Evolutionary conservation across 2,113 vertebrate genomes (phyloP).

Genomic region (Neogale vison): DNA sequence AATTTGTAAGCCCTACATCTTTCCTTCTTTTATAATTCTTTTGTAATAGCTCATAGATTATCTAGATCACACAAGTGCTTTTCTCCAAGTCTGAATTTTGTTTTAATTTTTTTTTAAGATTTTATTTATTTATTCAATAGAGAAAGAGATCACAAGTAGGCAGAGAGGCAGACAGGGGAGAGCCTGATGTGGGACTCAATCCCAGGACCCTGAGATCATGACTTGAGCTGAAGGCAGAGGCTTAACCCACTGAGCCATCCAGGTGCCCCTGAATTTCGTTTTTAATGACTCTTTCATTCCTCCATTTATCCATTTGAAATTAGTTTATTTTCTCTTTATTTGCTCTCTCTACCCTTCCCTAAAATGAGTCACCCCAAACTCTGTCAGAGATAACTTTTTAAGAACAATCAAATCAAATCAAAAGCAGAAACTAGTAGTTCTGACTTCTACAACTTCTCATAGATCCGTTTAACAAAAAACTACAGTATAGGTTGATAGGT

Average conservation of each 20-base stretch:
- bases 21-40: background rate
- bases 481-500: background rate
- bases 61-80: background rate
- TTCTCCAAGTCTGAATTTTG: slow-evolving; percentile 5
- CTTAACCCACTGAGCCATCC: too few species aligned
- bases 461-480: background rate
- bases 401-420: background rate
- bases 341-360: background rate
- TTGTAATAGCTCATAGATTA: background rate
- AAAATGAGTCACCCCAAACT: slow-evolving; percentile 16
- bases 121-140: too few species aligned
- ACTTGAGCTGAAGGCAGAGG: too few species aligned
- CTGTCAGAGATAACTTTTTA: background rate
- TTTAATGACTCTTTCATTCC: background rate
- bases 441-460: background rate
- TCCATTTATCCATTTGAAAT: slow-evolving; percentile 16
- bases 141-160: too few species aligned
- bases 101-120: background rate
- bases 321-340: slow-evolving; percentile 26
- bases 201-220: too few species aligned
- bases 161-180: too few species aligned
- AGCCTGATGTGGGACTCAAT: too few species aligned
- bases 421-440: background rate
- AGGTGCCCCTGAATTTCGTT: background rate
- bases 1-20: background rate